Evolutionary conservation across 2,888 invertebrate genomes (phyloP), one percentile per base, ranked within the genome.

Genomic region (Eledone cirrhosa): DNA sequence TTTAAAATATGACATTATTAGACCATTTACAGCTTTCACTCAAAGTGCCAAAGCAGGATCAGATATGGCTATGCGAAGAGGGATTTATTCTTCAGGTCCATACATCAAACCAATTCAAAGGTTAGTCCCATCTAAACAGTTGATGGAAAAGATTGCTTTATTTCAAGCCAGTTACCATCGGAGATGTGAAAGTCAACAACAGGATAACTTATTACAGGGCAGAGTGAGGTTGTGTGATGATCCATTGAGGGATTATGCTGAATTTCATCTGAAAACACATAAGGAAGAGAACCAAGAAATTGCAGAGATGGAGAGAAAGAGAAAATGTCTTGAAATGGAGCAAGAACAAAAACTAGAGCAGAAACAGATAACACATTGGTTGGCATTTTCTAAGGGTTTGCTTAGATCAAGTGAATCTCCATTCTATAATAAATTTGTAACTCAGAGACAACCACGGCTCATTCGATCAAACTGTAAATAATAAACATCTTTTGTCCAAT

Each of bases 251-350:
- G 86, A 83, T 47, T 86, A 89, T 82, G 84, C 86, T 24, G 85
- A 86, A 80, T 89, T 90, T 86, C 86, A 88, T 78, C 83, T 90
- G 80, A 81, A 84, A 41, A 90, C 90, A 19, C 86, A 89, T 78
- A 82, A 88, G 79, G 88, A 90, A 76, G 88, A 88, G 75, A 81
- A 84, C 59, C 84, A 87, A 48, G 83, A 83, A 75, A 82, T 72
- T 19, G 24, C 4, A 27, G n/a, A 72, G 41, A 72, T 72, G 72
- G 33, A n/a, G 33, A 72, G 41, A 33, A n/a, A 2, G 72, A n/a
- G 7, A 41, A 13, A 7, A 33, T n/a, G 33, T 41, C 24, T 3
- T 19, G 19, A 67, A 22, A 67, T 16, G 29, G 67, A 67, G 29
- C 3, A 22, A 14, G 11, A 41, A 41, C 41, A 41, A 41, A 41